Conservation (phyloP, 2,113 vertebrate genomes). For the Carollia perspicillata region DNA sequence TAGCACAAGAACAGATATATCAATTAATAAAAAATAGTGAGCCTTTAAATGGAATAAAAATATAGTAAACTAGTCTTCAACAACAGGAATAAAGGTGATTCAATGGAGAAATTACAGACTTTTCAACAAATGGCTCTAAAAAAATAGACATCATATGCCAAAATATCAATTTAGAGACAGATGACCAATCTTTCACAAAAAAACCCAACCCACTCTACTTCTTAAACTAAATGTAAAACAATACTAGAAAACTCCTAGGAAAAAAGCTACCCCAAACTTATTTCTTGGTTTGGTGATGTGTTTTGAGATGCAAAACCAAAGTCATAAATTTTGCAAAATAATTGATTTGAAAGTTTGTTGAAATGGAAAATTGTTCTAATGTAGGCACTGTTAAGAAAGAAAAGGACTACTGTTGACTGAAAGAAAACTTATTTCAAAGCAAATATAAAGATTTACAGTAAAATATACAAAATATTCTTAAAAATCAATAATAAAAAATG, state of each 20-base stretch:
- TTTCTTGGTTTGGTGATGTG: not conserved
- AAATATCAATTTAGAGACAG: not conserved
- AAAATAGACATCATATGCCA: not conserved
- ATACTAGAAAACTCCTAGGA: not conserved
- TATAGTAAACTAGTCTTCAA: not conserved
- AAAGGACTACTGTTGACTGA: not conserved
- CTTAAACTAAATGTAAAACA: not conserved
- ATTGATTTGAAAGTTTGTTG: not conserved
- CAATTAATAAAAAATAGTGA: not conserved
- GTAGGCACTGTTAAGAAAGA: not conserved
- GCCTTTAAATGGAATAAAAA: not conserved
- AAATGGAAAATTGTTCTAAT: not conserved
- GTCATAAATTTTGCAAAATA: not conserved
- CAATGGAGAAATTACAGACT: not conserved
- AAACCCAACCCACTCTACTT: not conserved
- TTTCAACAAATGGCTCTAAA: not conserved
- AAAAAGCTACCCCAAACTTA: not conserved
- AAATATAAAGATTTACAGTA: not conserved
- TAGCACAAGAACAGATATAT: not conserved
- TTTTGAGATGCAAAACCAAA: not conserved
- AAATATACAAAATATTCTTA: not conserved
- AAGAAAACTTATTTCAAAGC: not conserved
- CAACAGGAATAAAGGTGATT: not conserved
- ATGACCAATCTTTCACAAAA: not conserved
- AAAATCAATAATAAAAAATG: not conserved